A percentile compares a stretch with the other conserved stretches of the same genome.
Evolutionary conservation across 2,888 invertebrate genomes (phyloP).

Genomic region (Thymelicus sylvestris): DNA sequence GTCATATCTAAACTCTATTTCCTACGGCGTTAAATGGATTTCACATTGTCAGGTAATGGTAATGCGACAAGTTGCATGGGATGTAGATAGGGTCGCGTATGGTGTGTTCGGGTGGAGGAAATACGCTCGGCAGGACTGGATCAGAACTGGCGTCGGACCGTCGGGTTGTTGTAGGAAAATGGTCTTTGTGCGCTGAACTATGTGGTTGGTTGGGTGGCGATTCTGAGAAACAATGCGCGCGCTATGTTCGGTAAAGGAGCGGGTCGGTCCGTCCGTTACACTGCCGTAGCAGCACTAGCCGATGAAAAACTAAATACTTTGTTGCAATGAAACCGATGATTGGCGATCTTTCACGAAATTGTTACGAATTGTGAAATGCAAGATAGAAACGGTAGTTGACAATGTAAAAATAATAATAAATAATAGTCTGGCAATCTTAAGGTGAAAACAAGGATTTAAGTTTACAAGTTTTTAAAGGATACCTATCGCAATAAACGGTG

Average conservation of each 20-base stretch:
- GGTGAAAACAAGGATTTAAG: too few species aligned
- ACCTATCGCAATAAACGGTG: background rate
- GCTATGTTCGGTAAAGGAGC: slow-evolving; percentile 78
- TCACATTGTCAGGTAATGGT: slow-evolving; percentile 50
- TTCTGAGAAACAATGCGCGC: slow-evolving; percentile 80
- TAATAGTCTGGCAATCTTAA: too few species aligned
- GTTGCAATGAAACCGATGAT: slow-evolving; percentile 71
- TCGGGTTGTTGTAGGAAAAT: slow-evolving; percentile 60
- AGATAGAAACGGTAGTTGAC: background rate
- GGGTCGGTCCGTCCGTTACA: slow-evolving; percentile 71
- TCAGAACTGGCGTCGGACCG: slow-evolving; percentile 68
- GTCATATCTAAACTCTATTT: slow-evolving; percentile 63
- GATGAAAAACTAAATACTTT: slow-evolving; percentile 77
- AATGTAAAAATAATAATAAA: too few species aligned
- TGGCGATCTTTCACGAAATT: slow-evolving; percentile 74
- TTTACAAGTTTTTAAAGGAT: too few species aligned
- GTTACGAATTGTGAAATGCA: slow-evolving; percentile 56
- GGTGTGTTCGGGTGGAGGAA: slow-evolving; percentile 60
- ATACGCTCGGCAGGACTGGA: slow-evolving; percentile 59
- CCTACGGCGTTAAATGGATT: slow-evolving; percentile 65
- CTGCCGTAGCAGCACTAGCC: slow-evolving; percentile 64
- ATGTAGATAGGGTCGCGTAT: slow-evolving; percentile 64
- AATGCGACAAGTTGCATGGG: slow-evolving; percentile 32
- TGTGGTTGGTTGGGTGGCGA: slow-evolving; percentile 69
- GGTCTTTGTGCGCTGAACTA: slow-evolving; percentile 62